Evolutionary conservation across 2,888 invertebrate species (phyloP).

Genomic region (Megaustenia siamemsis): DNA sequence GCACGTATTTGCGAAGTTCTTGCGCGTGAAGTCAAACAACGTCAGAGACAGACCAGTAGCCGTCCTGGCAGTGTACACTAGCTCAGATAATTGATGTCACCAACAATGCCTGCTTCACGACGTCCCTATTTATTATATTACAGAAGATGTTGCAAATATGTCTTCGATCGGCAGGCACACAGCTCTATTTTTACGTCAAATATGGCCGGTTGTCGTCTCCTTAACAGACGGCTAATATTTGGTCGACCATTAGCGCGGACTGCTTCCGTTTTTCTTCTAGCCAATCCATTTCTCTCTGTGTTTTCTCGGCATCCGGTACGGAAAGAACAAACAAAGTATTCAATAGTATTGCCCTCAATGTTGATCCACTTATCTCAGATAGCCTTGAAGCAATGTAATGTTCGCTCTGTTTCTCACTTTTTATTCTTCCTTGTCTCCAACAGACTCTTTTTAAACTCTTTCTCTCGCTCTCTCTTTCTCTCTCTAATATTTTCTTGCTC

Average conservation of each 20-base stretch:
- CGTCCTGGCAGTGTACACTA: background rate
- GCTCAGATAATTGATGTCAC: background rate
- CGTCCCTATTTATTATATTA: background rate
- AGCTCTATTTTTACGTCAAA: constrained; percentile 17
- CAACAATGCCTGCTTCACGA: background rate
- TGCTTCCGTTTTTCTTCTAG: constrained; percentile 5
- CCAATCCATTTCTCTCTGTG: constrained; percentile 21
- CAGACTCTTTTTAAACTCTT: background rate
- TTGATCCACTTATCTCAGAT: background rate
- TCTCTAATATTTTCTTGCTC: background rate
- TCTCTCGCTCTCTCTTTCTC: background rate
- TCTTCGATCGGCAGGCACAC: background rate
- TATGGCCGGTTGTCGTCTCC: background rate
- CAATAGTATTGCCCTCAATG: constrained; percentile 25
- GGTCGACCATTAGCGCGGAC: constrained; percentile 29
- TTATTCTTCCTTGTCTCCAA: background rate
- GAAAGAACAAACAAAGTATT: constrained; percentile 31
- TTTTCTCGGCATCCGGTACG: background rate
- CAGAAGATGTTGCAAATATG: constrained; percentile 8
- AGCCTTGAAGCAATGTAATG: constrained; percentile 17
- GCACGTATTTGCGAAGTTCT: background rate
- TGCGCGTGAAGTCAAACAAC: background rate
- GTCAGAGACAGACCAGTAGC: background rate
- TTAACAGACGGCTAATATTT: constrained; percentile 28
- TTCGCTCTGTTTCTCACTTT: constrained; percentile 7